phyloP scores from a whole-genome alignment of 2,797 vertebrate genomes.

The Sparidentex hasta region DNA sequence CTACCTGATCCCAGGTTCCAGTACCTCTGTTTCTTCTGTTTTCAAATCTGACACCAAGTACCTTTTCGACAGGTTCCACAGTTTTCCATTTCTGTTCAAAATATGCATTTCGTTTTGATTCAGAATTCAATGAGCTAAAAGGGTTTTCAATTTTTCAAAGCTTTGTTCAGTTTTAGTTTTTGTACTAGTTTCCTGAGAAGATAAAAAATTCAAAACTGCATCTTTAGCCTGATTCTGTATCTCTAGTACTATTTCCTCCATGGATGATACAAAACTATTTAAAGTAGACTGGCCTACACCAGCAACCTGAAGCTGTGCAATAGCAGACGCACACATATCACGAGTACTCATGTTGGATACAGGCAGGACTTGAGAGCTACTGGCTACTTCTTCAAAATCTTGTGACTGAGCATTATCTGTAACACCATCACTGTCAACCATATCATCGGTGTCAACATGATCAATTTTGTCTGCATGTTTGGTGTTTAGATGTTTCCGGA shows the following conservation, averaged over 20 bases:
- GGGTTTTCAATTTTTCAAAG: neutral
- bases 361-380: neutral
- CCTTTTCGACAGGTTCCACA: conserved; percentile 12
- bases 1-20: conserved; percentile 25
- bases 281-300: neutral
- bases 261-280: neutral
- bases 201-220: neutral
- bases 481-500: conserved; percentile 11
- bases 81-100: neutral
- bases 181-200: neutral
- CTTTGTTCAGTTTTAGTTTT: neutral
- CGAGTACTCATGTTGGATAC: neutral
- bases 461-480: conserved; percentile 14
- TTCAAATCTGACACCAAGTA: conserved; percentile 37
- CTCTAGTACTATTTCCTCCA: neutral
- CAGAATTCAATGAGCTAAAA: neutral
- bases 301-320: neutral
- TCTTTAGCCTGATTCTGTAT: neutral
- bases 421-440: neutral
- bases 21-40: conserved; percentile 32
- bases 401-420: neutral
- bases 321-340: neutral
- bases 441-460: neutral
- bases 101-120: conserved; percentile 3
- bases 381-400: neutral